Base-by-base conservation (phyloP, 1,140 invertebrate genomes). In the Drosophila busckii region DNA sequence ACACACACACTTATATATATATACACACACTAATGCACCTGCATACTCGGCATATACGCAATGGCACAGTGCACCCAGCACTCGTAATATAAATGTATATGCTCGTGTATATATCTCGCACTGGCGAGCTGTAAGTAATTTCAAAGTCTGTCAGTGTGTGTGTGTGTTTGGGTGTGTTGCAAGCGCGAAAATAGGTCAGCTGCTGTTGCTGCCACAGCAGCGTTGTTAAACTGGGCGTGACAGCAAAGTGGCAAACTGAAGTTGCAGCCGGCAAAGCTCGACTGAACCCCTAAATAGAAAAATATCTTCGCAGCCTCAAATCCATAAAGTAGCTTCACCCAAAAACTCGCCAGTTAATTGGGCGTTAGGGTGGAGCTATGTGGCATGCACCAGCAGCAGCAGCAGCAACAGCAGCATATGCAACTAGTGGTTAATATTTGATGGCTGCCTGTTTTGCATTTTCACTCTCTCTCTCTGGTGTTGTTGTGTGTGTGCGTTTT, bases 351-450 rank as follows among this genome's bases (percentile, higher is more conserved):
- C 61, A 49, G 61, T 54, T 80, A 78, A 78, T 78, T 80, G 69
- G 59, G 67, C 48, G 54, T 25, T 15, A n/a, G n/a, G 22, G 71
- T 56, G 71, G 67, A 67, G n/a, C n/a, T n/a, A n/a, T 67, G 67
- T 70, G 67, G 62, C 59, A 46, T 17, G 41, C 19, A 6, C 20
- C 13, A 12, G 41, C 26, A 48, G 12, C 22, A 26, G 26, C 19
- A 41, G 37, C 46, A 44, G 54, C 25, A 48, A 58, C 23, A 59
- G 55, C 38, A 31, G 26, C 34, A 53, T 40, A 58, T 67, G 76
- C 71, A 78, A 78, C 71, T 78, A 63, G 71, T 78, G 71, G 71
- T 78, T 78, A 78, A 78, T 78, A 78, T 78, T 78, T 78, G 71
- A 78, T 78, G 49, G 48, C 67, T 63, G 64, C 59, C 25, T 15